These are phyloP conservation scores for Oscheius onirici DNA, from an alignment of 2,888 invertebrate genomes.

Conservation along the genomic window DNA sequence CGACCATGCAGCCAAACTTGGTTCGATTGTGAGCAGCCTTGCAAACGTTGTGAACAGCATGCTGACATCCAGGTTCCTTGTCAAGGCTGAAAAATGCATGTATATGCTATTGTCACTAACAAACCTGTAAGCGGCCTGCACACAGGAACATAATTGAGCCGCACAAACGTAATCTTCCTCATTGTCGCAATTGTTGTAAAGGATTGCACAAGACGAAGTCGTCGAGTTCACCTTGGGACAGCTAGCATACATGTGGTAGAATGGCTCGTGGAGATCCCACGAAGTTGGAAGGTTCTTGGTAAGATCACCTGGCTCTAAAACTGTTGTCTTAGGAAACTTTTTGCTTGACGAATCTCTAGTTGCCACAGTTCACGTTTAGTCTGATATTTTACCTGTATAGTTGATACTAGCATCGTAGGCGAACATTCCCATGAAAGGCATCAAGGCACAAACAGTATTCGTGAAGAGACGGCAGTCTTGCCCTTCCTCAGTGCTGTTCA, in stretches of 20 bases:
- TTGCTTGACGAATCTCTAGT: not conserved
- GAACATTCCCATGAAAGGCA: slow-evolving; percentile 36
- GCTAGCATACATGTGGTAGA: slow-evolving; percentile 34
- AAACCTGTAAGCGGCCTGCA: slow-evolving; percentile 19
- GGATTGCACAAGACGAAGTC: slow-evolving; percentile 43
- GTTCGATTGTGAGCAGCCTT: not conserved
- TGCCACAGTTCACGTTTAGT: too few species aligned
- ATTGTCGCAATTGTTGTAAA: slow-evolving; percentile 40
- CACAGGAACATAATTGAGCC: slow-evolving; percentile 10
- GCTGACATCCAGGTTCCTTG: not conserved
- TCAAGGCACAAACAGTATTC: slow-evolving; percentile 26
- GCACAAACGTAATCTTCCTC: slow-evolving; percentile 5
- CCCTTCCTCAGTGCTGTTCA: slow-evolving; percentile 23
- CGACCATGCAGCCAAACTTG: too few species aligned
- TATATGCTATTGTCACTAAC: not conserved
- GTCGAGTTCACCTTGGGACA: slow-evolving; percentile 47
- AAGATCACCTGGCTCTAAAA: slow-evolving; percentile 25
- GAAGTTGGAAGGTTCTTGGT: slow-evolving; percentile 16
- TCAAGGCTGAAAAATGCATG: slow-evolving; percentile 15
- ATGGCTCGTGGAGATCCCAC: slow-evolving; percentile 29
- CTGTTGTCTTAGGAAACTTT: not conserved
- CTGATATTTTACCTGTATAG: slow-evolving; percentile 50
- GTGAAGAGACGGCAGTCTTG: slow-evolving; percentile 37
- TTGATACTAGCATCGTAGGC: slow-evolving; percentile 42
- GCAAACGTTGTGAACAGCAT: not conserved